phyloP scores from a whole-genome alignment of 64 coral and sea anemone species.

The Acropora yongei region DNA sequence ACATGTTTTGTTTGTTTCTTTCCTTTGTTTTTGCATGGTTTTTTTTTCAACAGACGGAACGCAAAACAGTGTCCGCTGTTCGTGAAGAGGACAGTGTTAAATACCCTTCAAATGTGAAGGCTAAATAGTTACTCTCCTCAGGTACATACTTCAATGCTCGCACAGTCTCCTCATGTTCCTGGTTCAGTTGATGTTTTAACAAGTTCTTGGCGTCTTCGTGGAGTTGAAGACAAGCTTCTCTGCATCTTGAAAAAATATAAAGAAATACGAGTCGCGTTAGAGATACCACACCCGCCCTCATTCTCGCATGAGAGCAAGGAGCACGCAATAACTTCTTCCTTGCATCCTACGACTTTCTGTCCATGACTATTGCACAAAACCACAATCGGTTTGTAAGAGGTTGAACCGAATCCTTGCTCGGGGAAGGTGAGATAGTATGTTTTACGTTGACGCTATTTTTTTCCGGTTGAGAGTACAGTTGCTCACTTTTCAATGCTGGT shows the following conservation, averaged over 20 bases:
- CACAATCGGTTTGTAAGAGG: no score
- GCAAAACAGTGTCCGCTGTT: no score
- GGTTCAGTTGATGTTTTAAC: constrained; percentile 47
- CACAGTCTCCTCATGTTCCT: constrained; percentile 54
- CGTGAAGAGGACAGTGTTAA: no score
- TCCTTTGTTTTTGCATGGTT: background rate
- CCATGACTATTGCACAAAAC: no score
- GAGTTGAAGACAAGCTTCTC: constrained; percentile 80
- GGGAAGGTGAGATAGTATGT: background rate
- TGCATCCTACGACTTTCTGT: no score
- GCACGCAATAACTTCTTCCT: no score
- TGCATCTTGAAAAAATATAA: constrained; percentile 50
- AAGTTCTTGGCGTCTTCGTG: constrained; percentile 71
- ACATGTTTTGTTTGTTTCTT: background rate
- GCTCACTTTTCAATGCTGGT: constrained; percentile 68
- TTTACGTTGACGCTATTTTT: background rate
- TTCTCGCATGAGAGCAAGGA: no score
- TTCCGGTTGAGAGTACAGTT: background rate
- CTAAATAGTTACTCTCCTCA: background rate
- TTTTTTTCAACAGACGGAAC: background rate
- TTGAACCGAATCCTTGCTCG: no score
- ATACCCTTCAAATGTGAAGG: background rate
- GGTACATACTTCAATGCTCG: constrained; percentile 42
- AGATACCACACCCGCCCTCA: no score
- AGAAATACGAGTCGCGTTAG: background rate